phyloP scores from a whole-genome alignment of 2,888 invertebrate genomes.

The Idaea aversata region DNA sequence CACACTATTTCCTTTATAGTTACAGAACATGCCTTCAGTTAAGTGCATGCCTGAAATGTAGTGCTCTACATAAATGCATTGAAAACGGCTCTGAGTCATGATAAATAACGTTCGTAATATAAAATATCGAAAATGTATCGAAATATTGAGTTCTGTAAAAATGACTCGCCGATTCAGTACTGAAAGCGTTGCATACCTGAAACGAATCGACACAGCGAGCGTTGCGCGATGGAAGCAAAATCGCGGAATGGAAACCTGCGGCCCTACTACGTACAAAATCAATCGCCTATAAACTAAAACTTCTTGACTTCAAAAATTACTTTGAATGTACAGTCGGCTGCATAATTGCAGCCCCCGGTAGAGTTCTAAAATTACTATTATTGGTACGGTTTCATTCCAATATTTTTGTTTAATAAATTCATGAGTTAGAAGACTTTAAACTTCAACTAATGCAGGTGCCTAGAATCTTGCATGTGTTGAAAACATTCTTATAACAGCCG shows the following conservation, averaged over 20 bases:
- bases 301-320: too few species aligned
- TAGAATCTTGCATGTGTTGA: too few species aligned
- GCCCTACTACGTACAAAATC: neutral
- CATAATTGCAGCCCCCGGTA: too few species aligned
- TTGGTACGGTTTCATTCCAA: too few species aligned
- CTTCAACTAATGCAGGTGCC: too few species aligned
- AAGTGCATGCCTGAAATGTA: neutral
- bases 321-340: too few species aligned
- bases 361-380: too few species aligned
- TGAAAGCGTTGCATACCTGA: slow-evolving; percentile 45
- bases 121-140: slow-evolving; percentile 32
- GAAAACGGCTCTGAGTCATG: neutral
- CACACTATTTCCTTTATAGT: neutral
- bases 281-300: neutral
- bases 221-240: slow-evolving; percentile 49
- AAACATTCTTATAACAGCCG: too few species aligned
- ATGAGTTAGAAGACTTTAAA: too few species aligned
- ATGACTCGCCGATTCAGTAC: slow-evolving; percentile 33
- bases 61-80: neutral
- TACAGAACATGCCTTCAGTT: too few species aligned
- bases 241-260: slow-evolving; percentile 51
- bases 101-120: slow-evolving; percentile 9
- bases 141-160: slow-evolving; percentile 43
- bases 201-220: slow-evolving; percentile 40
- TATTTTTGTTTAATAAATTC: too few species aligned